These are phyloP conservation scores for Leuciscus idus DNA, from an alignment of 2,113 vertebrate species.

Conservation along the genomic window DNA sequence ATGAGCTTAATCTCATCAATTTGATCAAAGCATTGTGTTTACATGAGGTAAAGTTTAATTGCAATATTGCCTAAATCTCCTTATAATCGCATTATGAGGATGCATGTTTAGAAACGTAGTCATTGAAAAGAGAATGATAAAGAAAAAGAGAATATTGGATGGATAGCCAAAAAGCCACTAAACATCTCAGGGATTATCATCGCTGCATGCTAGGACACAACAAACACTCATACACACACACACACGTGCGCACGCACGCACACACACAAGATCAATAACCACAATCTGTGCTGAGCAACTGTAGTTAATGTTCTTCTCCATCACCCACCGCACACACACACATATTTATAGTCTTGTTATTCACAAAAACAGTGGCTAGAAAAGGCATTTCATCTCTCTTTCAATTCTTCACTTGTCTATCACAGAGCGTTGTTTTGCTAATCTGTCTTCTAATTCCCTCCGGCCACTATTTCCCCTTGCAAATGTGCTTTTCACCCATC, in stretches of 20 bases:
- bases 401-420: not conserved
- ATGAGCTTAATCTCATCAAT: no score
- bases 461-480: not conserved
- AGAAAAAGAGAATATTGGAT: not conserved
- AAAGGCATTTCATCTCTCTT: not conserved
- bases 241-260: not conserved
- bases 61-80: no score
- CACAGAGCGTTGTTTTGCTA: not conserved
- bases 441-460: conserved; percentile 14
- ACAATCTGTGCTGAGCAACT: conserved; percentile 15
- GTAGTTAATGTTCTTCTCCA: conserved; percentile 10
- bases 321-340: conserved; percentile 27
- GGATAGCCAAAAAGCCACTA: not conserved
- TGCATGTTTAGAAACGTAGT: no score
- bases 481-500: conserved; percentile 14
- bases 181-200: not conserved
- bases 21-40: no score
- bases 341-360: not conserved
- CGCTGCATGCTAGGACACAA: not conserved
- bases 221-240: not conserved
- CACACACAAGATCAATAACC: conserved; percentile 21
- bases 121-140: not conserved
- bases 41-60: no score
- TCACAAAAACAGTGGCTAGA: not conserved
- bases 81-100: no score